Percentiles rank a stretch among this genome's conserved stretches.
These are phyloP conservation scores for Carlito syrichta DNA, from an alignment of 2,113 vertebrate species.

Conservation along the genomic window DNA sequence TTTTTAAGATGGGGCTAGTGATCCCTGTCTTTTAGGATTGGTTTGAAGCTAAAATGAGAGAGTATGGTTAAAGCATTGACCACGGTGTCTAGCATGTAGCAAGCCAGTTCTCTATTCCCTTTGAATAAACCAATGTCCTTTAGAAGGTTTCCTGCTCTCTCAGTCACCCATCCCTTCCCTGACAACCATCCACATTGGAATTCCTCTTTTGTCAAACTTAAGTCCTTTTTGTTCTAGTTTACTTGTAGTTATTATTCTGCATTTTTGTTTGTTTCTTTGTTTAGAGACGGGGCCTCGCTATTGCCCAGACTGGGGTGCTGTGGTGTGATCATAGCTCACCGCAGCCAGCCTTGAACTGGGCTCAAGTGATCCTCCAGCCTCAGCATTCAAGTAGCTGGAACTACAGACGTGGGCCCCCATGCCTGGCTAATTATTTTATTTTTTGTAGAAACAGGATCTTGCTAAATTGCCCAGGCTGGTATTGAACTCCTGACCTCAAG, in stretches of 20 bases:
- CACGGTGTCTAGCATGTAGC: not conserved
- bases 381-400: no score
- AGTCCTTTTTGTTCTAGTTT: not conserved
- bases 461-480: no score
- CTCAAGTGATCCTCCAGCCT: no score
- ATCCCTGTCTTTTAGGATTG: not conserved
- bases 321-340: no score
- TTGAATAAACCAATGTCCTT: not conserved
- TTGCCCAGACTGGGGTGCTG: no score
- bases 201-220: not conserved
- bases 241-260: not conserved
- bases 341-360: no score
- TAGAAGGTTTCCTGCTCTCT: not conserved
- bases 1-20: not conserved
- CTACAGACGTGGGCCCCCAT: no score
- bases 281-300: no score
- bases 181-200: not conserved
- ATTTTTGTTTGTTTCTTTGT: no score
- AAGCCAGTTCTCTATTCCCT: not conserved
- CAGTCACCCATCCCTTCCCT: not conserved
- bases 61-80: not conserved
- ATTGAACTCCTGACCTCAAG: no score
- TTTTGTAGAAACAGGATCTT: no score
- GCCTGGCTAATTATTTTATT: no score
- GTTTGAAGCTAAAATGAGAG: not conserved